Evolutionary conservation across 2,888 invertebrate species (phyloP), one percentile per base, ranked within the genome.

Genomic region (Drosophila kambysellisi): DNA sequence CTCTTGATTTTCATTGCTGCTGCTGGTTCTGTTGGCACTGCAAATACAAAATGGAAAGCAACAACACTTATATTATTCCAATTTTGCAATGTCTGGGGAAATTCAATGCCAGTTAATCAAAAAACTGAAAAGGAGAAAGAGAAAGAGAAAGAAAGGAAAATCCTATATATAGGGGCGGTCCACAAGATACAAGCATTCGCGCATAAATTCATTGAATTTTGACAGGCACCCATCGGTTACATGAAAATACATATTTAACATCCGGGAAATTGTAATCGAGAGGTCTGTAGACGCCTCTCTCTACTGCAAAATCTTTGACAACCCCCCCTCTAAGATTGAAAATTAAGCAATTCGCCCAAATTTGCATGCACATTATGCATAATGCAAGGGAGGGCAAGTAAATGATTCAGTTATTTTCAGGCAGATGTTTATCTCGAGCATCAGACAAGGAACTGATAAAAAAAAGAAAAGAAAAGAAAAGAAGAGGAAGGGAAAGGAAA

Each of bases 231-330:
- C 71, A 80, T 61, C 53, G 59, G 53, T 39, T 73, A 76, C 74
- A 80, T 83, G 68, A 76, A 54, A 56, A 79, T 71, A 73, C 82
- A 79, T 70, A 73, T 86, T 80, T 77, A 85, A 91, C 91, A 91
- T 89, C 86, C 90, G 83, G 90, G 85, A 90, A 89, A 89, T 89
- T 82, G 85, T 80, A 87, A 86, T 82, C 75, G 69, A 82, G 89
- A 81, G 67, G 66, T 30, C 60, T 57, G 52, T 1, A 20, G 41
- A 60, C 54, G 63, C 57, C 50, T 53, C 43, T 53, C 43, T 20
- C 20, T 20, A 12, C 6, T 20, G 33, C 12, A 25, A 4, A 17
- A 39, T 59, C 29, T 20, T 32, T 30, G 20, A 35, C 54, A 72
- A 56, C 67, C 66, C 77, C 54, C 59, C 67, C 66, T 76, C 54